phyloP scores from a whole-genome alignment of 2,797 vertebrate species.

The Betta splendens region DNA sequence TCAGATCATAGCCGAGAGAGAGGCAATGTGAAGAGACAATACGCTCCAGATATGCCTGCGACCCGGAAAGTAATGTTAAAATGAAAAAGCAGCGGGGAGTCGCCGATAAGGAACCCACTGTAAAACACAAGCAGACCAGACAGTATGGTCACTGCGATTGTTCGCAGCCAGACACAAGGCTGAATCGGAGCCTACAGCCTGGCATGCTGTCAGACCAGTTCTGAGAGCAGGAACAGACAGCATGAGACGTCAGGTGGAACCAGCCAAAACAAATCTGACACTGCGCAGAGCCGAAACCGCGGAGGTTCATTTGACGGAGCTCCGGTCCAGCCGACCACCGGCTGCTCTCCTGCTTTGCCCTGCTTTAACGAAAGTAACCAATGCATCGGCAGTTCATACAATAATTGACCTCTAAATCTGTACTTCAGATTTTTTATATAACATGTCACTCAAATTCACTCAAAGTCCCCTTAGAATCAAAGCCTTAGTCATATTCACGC shows the following conservation, averaged over 20 bases:
- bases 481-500: background rate
- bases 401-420: constrained; percentile 12
- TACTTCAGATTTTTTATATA: no score
- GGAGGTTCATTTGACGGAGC: constrained; percentile 1
- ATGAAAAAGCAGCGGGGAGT: constrained; percentile 32
- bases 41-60: constrained; percentile 9
- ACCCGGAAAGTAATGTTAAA: constrained; percentile 8
- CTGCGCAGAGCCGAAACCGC: constrained; percentile 1
- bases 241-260: constrained; percentile 38
- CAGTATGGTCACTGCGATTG: constrained; percentile 20
- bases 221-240: constrained; percentile 27
- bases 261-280: constrained; percentile 34
- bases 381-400: background rate
- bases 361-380: background rate
- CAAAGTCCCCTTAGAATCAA: no score
- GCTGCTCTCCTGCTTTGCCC: background rate
- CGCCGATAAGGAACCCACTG: constrained; percentile 45
- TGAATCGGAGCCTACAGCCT: constrained; percentile 33
- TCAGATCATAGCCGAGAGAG: constrained; percentile 34
- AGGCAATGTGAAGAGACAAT: constrained; percentile 30
- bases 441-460: no score
- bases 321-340: background rate
- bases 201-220: constrained; percentile 58
- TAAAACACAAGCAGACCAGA: constrained; percentile 34
- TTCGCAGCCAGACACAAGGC: constrained; percentile 30